Evolutionary conservation across 30 jellyfish, hydroid and myxozoan species (phyloP), one percentile per base, ranked within the genome.

Genomic region (Aurelia sp.): DNA sequence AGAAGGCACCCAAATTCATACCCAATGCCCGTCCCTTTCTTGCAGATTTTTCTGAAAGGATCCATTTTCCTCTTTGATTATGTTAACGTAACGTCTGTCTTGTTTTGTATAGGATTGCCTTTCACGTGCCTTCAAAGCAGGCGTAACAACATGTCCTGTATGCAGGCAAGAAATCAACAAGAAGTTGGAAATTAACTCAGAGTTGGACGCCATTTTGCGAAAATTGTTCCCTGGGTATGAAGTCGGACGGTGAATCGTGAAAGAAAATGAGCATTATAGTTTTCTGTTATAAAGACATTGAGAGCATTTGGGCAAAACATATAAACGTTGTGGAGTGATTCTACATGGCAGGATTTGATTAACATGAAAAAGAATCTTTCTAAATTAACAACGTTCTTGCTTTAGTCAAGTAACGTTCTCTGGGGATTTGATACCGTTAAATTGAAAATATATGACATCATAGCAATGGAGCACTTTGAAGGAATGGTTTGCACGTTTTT

Each of bases 211-310:
- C 31, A 52, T 88, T 48, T 83, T 91, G 30, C 73, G 82, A 35
- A 84, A 67, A 63, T 79, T 91, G 8, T 91, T 91, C 48, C 97
- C 97, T 66, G 97, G 97, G 17, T 91, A 91, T 40, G 97, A 85
- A 57, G 91, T 82, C 33, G 90, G 81, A 21, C 90, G 90, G 72
- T 79, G 90, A 79, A n/a, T 5, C 55, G 6, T 44, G 55, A 7
- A 44, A 44, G 55, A 44, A 8, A n/a, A n/a, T 6, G 20, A 6
- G 5, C 24, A 61, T 13, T n/a, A 4, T n/a, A 61, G 24, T 19
- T n/a, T 61, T 61, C 31, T 61, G 8, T 61, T 22, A 3, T 61
- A 19, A 61, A 13, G 71, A 61, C 71, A 13, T 61, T 19, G 15
- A 61, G 13, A 61, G 71, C 15, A n/a, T 10, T 61, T n/a, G 13